These are phyloP conservation scores for Oreochromis spilurus DNA, from an alignment of 2,113 vertebrate genomes.

Conservation along the genomic window DNA sequence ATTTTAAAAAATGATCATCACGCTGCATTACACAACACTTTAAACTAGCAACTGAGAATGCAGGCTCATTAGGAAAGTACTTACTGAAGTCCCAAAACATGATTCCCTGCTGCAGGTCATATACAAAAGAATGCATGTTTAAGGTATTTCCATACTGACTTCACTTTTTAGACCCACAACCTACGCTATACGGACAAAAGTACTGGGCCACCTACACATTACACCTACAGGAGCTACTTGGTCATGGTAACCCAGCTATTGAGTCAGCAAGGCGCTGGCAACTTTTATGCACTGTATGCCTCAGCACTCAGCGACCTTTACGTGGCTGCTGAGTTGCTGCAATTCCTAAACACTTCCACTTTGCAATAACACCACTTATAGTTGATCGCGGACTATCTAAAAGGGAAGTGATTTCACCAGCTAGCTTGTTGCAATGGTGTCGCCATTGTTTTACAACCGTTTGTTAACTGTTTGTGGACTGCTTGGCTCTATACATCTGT, in stretches of 20 bases:
- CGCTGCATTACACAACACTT: background rate
- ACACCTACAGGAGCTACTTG: background rate
- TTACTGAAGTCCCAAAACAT: background rate
- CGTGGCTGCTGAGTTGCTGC: background rate
- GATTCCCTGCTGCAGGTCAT: background rate
- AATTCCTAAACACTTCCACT: background rate
- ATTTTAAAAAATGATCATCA: accelerated
- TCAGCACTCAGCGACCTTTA: background rate
- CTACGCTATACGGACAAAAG: background rate
- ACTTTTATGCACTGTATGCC: background rate
- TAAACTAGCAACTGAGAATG: background rate
- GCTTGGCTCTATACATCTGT: background rate
- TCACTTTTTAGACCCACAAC: background rate
- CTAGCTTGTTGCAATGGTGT: background rate
- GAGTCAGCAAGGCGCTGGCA: background rate
- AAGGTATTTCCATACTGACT: background rate
- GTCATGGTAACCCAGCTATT: background rate
- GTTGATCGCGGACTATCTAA: background rate
- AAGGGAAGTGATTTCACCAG: background rate
- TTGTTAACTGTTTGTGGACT: background rate
- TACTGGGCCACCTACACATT: background rate
- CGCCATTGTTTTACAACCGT: background rate
- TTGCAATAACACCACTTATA: background rate
- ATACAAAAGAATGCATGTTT: background rate
- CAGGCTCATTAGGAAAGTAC: background rate